Evolutionary conservation across 2,888 invertebrate species (phyloP).

Genomic region (Trachelus iudaicus): DNA sequence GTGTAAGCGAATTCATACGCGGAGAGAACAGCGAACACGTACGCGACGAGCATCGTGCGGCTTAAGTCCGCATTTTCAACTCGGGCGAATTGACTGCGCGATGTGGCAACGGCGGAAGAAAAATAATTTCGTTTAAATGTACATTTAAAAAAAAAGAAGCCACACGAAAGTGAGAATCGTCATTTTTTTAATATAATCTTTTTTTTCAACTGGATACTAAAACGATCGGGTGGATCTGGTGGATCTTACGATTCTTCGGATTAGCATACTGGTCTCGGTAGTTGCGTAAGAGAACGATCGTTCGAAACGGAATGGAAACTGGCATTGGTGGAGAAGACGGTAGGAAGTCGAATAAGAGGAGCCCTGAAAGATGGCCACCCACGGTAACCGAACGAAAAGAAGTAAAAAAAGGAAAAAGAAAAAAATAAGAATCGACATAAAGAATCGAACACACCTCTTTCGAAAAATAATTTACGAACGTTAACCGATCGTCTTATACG

Average conservation of each 20-base stretch:
- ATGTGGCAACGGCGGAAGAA: conserved; percentile 2
- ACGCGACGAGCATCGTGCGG: not conserved
- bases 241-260: not conserved
- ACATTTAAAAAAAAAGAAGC: not conserved
- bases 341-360: not conserved
- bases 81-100: conserved; percentile 5
- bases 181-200: not conserved
- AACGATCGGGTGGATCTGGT: not conserved
- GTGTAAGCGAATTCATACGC: conserved; percentile 29
- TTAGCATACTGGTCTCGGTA: not conserved
- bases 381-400: not conserved
- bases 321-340: conserved; percentile 11
- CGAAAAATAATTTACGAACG: not conserved
- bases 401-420: not conserved
- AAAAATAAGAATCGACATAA: not conserved
- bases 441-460: not conserved
- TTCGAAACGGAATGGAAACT: not conserved
- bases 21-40: not conserved
- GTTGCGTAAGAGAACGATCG: not conserved
- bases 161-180: not conserved
- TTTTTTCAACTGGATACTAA: not conserved
- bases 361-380: not conserved
- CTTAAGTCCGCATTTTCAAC: not conserved
- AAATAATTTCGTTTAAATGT: not conserved
- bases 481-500: not conserved